A percentile compares a stretch with the other conserved stretches of the same genome.
Evolutionary conservation across 2,797 vertebrate genomes (phyloP).

Genomic region (Hapalemur alaotrensis): DNA sequence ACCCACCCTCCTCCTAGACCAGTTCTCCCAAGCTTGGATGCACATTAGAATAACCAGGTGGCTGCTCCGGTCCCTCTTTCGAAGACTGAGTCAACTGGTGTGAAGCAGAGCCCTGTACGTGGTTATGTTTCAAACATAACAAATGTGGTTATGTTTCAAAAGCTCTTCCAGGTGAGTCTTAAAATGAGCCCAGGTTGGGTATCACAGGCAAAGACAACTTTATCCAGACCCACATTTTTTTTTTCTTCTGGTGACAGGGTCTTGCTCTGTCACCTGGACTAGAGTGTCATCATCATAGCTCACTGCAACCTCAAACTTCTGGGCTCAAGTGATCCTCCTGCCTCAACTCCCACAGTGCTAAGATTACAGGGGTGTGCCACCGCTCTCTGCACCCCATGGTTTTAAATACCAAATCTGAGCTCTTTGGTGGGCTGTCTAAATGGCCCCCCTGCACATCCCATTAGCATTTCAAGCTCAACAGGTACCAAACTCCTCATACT

Average conservation of each 20-base stretch:
- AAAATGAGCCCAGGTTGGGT: not conserved
- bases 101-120: not conserved
- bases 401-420: conserved; percentile 23
- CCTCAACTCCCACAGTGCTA: not conserved
- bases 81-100: not conserved
- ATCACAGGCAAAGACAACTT: not conserved
- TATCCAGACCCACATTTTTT: not conserved
- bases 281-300: not conserved
- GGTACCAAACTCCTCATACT: not conserved
- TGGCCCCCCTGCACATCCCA: not conserved
- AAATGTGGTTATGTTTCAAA: not conserved
- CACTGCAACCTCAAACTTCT: not conserved
- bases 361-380: not conserved
- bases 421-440: not conserved
- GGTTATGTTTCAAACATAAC: not conserved
- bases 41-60: not conserved
- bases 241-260: not conserved
- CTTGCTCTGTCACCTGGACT: not conserved
- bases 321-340: not conserved
- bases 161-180: not conserved
- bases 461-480: not conserved
- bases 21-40: not conserved
- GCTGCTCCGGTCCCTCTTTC: not conserved
- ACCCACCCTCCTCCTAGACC: not conserved
- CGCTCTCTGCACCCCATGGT: too few relatives aligned